Evolutionary conservation across 2,797 vertebrate genomes (phyloP).

Genomic region (Lepus oiostolus): DNA sequence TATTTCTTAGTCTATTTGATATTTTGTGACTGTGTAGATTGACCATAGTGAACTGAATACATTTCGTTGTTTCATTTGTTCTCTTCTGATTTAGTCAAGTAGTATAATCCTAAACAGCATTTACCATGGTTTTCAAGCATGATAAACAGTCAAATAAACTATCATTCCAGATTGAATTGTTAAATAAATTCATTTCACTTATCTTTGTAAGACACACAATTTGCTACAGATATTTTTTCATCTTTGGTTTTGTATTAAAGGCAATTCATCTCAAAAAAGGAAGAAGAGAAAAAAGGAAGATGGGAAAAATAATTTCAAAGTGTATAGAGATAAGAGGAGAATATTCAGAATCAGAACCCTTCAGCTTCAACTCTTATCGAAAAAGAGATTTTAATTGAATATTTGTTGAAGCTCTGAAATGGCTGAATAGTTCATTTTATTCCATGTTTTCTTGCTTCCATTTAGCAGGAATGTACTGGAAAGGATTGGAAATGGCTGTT

Average conservation of each 20-base stretch:
- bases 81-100: slow-evolving; percentile 19
- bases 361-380: slow-evolving; percentile 39
- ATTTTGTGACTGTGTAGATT: background rate
- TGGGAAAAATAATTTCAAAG: background rate
- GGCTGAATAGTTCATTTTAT: slow-evolving; percentile 65
- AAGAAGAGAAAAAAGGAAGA: background rate
- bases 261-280: slow-evolving; percentile 20
- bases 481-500: slow-evolving; percentile 72
- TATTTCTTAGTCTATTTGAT: background rate
- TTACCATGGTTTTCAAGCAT: background rate
- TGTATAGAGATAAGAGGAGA: background rate
- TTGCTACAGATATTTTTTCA: slow-evolving; percentile 25
- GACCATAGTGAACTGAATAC: background rate
- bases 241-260: slow-evolving; percentile 33
- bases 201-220: background rate
- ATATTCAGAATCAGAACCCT: background rate
- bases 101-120: background rate
- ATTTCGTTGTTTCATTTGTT: slow-evolving; percentile 3
- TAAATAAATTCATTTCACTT: slow-evolving; percentile 40
- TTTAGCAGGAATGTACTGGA: slow-evolving; percentile 71
- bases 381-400: slow-evolving; percentile 59
- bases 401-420: slow-evolving; percentile 76
- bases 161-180: slow-evolving; percentile 7
- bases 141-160: background rate
- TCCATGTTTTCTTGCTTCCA: slow-evolving; percentile 50